These are phyloP conservation scores for Melanaphis sacchari DNA, from an alignment of 1,140 invertebrate genomes.

Conservation along the genomic window DNA sequence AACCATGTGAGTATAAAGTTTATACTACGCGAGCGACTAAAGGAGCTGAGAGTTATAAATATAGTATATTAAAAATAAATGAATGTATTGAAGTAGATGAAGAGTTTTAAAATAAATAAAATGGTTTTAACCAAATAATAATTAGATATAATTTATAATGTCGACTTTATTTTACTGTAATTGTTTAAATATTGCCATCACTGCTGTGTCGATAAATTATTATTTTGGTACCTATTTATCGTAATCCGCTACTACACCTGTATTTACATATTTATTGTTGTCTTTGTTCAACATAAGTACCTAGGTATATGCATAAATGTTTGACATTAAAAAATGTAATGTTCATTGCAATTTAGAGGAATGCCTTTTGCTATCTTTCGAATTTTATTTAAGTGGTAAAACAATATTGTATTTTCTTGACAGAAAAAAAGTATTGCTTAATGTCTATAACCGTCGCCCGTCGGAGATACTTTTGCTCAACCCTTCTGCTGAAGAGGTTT, in stretches of 20 bases:
- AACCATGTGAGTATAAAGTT: too few relatives aligned
- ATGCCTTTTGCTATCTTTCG: neutral
- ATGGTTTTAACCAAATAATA: neutral
- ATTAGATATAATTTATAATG: neutral
- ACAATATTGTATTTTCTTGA: too few relatives aligned
- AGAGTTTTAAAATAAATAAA: too few relatives aligned
- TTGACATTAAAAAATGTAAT: neutral
- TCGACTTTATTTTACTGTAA: neutral
- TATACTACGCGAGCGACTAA: too few relatives aligned
- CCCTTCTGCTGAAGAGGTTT: neutral
- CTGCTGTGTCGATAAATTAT: neutral
- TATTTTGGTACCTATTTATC: neutral
- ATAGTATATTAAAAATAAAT: too few relatives aligned
- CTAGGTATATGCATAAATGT: neutral
- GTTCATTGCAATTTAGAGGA: neutral
- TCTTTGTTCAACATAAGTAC: neutral
- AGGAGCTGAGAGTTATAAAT: too few relatives aligned
- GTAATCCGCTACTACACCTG: neutral
- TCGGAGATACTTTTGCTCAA: neutral
- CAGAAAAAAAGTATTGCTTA: neutral
- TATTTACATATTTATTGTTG: neutral
- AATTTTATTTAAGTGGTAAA: neutral
- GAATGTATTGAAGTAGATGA: too few relatives aligned
- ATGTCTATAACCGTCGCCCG: neutral
- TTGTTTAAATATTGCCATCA: neutral